Conservation (phyloP, 64 coral and sea anemone species). For the Actinia tenebrosa region DNA sequence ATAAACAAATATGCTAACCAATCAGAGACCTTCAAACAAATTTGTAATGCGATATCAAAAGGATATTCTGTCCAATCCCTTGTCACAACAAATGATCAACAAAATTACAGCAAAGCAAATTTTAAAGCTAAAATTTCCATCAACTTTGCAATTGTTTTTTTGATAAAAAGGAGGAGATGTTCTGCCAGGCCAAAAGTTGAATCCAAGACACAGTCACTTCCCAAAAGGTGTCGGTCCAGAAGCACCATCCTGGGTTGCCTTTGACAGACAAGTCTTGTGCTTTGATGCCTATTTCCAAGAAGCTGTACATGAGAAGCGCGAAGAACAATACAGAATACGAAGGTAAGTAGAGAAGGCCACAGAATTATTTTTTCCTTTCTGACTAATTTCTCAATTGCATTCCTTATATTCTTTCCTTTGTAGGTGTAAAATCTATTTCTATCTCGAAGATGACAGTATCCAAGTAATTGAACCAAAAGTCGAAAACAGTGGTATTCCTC, state of each 20-base stretch:
- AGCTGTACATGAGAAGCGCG: constrained; percentile 94
- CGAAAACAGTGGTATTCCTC: constrained; percentile 95
- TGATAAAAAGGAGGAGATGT: constrained; percentile 68
- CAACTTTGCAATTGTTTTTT: neutral
- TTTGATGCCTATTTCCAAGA: constrained; percentile 99
- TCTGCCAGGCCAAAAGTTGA: constrained; percentile 83
- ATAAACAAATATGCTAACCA: too few species aligned
- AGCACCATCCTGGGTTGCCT: constrained; percentile 97
- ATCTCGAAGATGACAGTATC: constrained; percentile 96
- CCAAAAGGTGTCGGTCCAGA: constrained; percentile 95
- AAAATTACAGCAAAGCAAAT: too few species aligned
- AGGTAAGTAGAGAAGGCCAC: constrained; percentile 28
- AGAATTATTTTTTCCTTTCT: too few species aligned
- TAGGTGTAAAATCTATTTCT: constrained; percentile 99
- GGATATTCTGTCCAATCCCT: too few species aligned
- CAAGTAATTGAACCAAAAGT: constrained; percentile 99
- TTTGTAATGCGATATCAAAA: too few species aligned
- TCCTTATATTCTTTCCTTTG: constrained; percentile 11
- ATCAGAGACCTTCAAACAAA: too few species aligned
- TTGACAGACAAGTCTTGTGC: constrained; percentile 95
- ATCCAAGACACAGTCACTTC: constrained; percentile 74
- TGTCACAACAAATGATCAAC: too few species aligned
- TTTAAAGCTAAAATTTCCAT: too few species aligned
- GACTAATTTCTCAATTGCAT: too few species aligned
- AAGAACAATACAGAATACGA: constrained; percentile 97